Evolutionary conservation across 2,797 vertebrate species (phyloP).

Genomic region (Gymnopithys bicolor): DNA sequence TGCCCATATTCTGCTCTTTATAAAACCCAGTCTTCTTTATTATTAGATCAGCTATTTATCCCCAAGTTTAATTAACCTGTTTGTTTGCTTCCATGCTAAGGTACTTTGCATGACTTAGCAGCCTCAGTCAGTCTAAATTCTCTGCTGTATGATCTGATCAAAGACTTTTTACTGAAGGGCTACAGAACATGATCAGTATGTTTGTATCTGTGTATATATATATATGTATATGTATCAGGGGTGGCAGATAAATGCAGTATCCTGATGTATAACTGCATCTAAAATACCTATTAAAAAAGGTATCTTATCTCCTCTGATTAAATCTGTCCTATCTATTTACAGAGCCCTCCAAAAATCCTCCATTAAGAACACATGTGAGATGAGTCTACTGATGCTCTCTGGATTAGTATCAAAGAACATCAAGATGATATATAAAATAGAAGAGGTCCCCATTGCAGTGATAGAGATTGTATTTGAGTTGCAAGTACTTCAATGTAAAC

Average conservation of each 20-base stretch:
- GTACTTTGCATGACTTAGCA: neutral
- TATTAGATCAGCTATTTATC: neutral
- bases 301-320: neutral
- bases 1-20: neutral
- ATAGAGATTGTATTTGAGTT: neutral
- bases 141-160: neutral
- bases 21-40: neutral
- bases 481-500: neutral
- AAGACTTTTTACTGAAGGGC: neutral
- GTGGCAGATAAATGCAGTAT: neutral
- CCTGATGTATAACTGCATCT: neutral
- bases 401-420: neutral
- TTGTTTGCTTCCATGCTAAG: neutral
- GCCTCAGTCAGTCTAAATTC: neutral
- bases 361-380: conserved; percentile 84
- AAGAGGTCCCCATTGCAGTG: neutral
- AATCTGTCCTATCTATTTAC: conserved; percentile 28
- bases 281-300: neutral
- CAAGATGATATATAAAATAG: neutral
- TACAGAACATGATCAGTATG: neutral
- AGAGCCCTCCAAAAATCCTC: conserved; percentile 83
- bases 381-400: conserved; percentile 18
- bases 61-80: neutral
- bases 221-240: neutral
- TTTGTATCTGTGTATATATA: neutral